Conservation (phyloP, 2,797 vertebrate genomes). For the Lophotriccus pileatus region DNA sequence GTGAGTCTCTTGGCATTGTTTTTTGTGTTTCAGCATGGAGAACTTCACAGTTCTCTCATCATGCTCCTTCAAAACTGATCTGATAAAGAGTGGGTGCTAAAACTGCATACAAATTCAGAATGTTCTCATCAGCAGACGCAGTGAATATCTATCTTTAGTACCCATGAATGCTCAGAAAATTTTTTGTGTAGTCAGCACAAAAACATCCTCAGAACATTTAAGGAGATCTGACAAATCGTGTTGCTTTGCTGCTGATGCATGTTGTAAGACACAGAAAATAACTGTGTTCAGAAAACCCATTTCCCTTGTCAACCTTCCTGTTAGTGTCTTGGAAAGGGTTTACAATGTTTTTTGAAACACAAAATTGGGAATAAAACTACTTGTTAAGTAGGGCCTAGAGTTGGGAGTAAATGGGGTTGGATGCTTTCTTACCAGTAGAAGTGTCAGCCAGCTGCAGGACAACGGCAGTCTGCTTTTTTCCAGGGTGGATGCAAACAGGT, state of each 20-base stretch:
- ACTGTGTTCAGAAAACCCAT: background rate
- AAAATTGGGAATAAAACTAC: background rate
- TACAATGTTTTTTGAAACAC: background rate
- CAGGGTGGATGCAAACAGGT: background rate
- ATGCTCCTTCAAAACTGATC: constrained; percentile 36
- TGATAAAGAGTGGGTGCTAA: constrained; percentile 37
- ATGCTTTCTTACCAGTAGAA: background rate
- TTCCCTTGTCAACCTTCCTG: background rate
- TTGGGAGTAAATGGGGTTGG: background rate
- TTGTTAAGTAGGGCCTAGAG: background rate
- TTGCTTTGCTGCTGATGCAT: background rate
- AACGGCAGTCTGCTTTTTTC: background rate
- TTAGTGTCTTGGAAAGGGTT: background rate
- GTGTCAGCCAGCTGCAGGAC: background rate
- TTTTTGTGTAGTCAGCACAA: constrained; percentile 54
- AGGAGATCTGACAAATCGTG: constrained; percentile 12
- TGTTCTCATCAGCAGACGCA: constrained; percentile 45
- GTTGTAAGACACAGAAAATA: background rate
- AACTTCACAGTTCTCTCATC: constrained; percentile 4
- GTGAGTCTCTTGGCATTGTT: background rate
- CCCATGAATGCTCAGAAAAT: constrained; percentile 26
- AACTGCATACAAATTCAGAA: constrained; percentile 37
- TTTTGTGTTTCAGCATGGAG: background rate
- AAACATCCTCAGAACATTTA: background rate
- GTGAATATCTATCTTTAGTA: constrained; percentile 57